Base-by-base conservation (phyloP, 1,140 invertebrate genomes). In the Sarcophaga bullata region DNA sequence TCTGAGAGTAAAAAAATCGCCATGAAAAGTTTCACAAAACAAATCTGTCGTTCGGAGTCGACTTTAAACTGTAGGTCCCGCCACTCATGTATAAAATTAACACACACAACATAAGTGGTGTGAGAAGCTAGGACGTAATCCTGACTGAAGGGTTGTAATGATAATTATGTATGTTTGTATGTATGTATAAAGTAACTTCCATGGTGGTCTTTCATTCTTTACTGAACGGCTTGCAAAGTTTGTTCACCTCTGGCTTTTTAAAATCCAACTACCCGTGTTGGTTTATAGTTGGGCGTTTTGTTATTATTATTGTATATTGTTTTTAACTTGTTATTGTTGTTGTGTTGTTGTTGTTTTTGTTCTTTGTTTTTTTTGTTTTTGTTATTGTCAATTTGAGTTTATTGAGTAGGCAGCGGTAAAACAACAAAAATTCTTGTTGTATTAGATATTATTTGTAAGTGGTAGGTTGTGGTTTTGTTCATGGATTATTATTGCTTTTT, bases 381-480 rank as follows among this genome's bases (percentile, higher is more conserved):
- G 52, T 58, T 58, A 6, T 11, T 58, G 15, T 13, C n/a, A 13
- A 6, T 68, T 68, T 68, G 6, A 19, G 62, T 68, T 68, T 68
- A 25, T 68, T 68, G 62, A 68, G 62, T 68, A 68, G 62, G 62
- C 17, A 68, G 62, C 62, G 62, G 62, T 68, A 68, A 68, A 68
- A 68, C 62, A 68, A 68, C 62, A 68, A 68, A 68, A 68, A 68
- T 68, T 68, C 62, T 68, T 68, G 62, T 68, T 68, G 62, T 68
- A 68, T 68, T 68, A 68, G 62, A 68, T 68, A 68, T 68, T 68
- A 68, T 68, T 68, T 68, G 62, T 68, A 68, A 68, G n/a, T 68
- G 62, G 62, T 68, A 68, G 62, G 62, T 68, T 68, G 62, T 68
- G 62, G 62, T 68, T 68, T 68, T 68, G 62, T 68, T 68, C 17